Conservation (phyloP, 2,113 vertebrate genomes). For the Oryzias curvinotus region DNA sequence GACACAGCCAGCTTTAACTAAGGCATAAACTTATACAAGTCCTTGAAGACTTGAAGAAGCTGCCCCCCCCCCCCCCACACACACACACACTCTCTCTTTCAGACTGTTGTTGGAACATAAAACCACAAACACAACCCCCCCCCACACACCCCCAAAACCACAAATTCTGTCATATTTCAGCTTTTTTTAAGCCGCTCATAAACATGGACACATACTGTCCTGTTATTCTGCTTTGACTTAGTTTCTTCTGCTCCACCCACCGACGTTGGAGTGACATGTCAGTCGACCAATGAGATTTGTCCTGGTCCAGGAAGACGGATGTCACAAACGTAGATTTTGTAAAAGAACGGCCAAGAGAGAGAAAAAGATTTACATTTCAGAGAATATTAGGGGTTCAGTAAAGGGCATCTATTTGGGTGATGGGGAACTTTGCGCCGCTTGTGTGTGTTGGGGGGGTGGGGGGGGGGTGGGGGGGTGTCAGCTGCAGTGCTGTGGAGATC, state of each 20-base stretch:
- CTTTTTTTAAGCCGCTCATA: not conserved
- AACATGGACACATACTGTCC: not conserved
- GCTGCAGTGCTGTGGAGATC: slow-evolving; percentile 48
- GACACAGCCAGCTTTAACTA: not conserved
- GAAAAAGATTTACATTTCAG: no score
- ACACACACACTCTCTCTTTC: not conserved
- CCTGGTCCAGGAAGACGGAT: not conserved
- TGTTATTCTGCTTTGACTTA: not conserved
- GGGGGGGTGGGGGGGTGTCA: slow-evolving; percentile 40
- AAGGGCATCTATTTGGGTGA: no score
- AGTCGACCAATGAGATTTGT: slow-evolving; percentile 2
- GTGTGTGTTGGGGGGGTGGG: no score
- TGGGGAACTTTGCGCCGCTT: slow-evolving; percentile 32
- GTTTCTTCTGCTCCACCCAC: slow-evolving; percentile 1
- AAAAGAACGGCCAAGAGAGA: slow-evolving; percentile 14
- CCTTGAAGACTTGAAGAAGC: slow-evolving; percentile 9
- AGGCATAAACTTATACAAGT: no score
- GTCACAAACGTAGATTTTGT: slow-evolving; percentile 14
- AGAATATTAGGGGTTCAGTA: no score
- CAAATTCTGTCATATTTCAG: slow-evolving; percentile 3
- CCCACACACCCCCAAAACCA: slow-evolving; percentile 1
- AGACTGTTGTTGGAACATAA: not conserved
- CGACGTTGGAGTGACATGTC: not conserved
- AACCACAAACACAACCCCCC: not conserved
- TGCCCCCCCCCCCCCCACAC: slow-evolving; percentile 2